phyloP scores from a whole-genome alignment of 1,140 invertebrate species.

The Drosophila arawakana region DNA sequence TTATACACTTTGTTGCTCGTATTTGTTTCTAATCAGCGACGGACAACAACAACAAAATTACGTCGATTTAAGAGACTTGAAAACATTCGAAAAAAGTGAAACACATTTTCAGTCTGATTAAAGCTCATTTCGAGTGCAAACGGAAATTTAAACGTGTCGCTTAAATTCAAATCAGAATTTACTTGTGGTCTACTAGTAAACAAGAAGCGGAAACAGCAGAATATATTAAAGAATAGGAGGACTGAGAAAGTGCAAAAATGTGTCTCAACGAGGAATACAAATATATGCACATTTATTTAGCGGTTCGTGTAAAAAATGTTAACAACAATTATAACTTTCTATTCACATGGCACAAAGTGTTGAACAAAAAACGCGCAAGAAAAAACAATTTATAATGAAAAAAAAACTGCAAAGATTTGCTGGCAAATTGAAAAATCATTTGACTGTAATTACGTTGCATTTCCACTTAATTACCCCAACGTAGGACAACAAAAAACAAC shows the following conservation, averaged over 20 bases:
- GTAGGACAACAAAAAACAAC: constrained; percentile 23
- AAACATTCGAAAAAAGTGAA: constrained; percentile 25
- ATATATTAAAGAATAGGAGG: background rate
- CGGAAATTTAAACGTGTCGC: constrained; percentile 36
- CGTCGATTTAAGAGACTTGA: background rate
- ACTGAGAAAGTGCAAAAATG: constrained; percentile 43
- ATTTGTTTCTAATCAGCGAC: constrained; percentile 52
- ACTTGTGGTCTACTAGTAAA: background rate
- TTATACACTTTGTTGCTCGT: background rate
- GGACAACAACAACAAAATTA: constrained; percentile 14
- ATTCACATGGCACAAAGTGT: constrained; percentile 68
- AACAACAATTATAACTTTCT: constrained; percentile 69
- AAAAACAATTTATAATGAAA: constrained; percentile 23
- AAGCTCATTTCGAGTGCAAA: constrained; percentile 61
- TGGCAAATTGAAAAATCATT: constrained; percentile 81
- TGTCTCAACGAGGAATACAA: constrained; percentile 81
- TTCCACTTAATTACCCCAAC: constrained; percentile 72
- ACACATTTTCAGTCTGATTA: constrained; percentile 62
- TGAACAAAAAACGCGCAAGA: constrained; percentile 19
- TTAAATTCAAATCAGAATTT: constrained; percentile 25
- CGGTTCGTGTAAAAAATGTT: constrained; percentile 56
- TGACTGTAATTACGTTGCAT: constrained; percentile 79
- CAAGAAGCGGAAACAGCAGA: constrained; percentile 18
- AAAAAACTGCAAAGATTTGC: constrained; percentile 39
- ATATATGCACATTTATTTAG: constrained; percentile 76